These are phyloP conservation scores for Octodon degus DNA, from an alignment of 2,113 vertebrate species.

Conservation along the genomic window DNA sequence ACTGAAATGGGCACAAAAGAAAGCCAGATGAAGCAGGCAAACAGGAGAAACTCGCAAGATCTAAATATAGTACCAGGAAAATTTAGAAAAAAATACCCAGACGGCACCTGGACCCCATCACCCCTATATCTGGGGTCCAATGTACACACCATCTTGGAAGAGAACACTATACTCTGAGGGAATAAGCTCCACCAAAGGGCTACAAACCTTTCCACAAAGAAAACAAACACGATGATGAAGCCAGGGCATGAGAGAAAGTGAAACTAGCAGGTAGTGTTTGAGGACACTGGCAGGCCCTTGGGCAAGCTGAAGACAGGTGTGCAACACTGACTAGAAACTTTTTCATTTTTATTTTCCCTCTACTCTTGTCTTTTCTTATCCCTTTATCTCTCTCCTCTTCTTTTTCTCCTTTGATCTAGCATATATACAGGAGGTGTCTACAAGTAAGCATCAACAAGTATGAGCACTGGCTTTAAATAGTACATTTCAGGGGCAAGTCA, in stretches of 20 bases:
- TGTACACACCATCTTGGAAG: not conserved
- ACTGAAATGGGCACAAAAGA: not conserved
- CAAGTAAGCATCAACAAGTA: not conserved
- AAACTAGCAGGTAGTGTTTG: not conserved
- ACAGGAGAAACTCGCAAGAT: not conserved
- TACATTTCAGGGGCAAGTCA: not conserved
- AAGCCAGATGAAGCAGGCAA: not conserved
- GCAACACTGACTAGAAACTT: not conserved
- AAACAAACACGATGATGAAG: not conserved
- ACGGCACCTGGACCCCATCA: not conserved
- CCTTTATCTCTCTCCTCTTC: not conserved
- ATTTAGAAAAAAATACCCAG: not conserved
- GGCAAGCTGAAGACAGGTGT: not conserved
- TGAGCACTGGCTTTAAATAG: not conserved
- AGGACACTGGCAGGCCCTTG: not conserved
- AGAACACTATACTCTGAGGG: not conserved
- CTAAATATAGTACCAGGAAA: not conserved
- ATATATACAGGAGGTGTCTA: not conserved
- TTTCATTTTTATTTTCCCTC: not conserved
- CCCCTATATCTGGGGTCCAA: not conserved
- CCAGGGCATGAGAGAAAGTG: not conserved
- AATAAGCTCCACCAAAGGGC: not conserved
- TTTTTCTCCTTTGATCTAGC: not conserved
- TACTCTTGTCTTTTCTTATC: not conserved
- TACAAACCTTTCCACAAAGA: not conserved